phyloP scores from a whole-genome alignment of 2,888 invertebrate species.

The Monoplex corrugatus region DNA sequence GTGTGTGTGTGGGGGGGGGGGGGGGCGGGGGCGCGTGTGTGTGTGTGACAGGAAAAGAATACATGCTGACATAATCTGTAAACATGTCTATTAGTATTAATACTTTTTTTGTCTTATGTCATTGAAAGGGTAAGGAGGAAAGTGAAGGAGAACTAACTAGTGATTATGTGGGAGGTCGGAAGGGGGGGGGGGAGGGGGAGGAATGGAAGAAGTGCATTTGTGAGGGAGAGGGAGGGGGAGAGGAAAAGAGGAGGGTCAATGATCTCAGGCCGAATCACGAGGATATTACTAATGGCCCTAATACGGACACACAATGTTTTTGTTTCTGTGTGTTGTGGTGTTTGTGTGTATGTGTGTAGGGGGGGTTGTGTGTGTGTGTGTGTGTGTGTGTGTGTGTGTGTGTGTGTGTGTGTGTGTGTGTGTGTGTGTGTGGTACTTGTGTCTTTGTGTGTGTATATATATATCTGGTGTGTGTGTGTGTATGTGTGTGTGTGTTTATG shows the following conservation, averaged over 20 bases:
- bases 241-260: not conserved
- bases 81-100: no score
- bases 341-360: not conserved
- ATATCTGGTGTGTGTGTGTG: not conserved
- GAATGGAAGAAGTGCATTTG: not conserved
- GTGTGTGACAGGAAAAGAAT: no score
- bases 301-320: no score
- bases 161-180: not conserved
- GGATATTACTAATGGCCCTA: not conserved
- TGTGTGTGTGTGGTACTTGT: conserved; percentile 21
- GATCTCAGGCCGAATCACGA: no score
- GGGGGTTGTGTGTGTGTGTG: not conserved
- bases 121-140: no score
- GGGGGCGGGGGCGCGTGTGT: no score
- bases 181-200: not conserved
- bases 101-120: no score
- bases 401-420: conserved; percentile 30
- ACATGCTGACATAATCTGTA: no score
- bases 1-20: no score
- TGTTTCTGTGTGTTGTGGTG: not conserved
- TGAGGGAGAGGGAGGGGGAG: not conserved
- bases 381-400: conserved; percentile 52
- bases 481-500: not conserved
- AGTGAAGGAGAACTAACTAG: no score
- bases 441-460: not conserved